Percentiles rank a stretch among this genome's conserved stretches.
Evolutionary conservation across 2,113 vertebrate genomes (phyloP).

Genomic region (Meriones unguiculatus): DNA sequence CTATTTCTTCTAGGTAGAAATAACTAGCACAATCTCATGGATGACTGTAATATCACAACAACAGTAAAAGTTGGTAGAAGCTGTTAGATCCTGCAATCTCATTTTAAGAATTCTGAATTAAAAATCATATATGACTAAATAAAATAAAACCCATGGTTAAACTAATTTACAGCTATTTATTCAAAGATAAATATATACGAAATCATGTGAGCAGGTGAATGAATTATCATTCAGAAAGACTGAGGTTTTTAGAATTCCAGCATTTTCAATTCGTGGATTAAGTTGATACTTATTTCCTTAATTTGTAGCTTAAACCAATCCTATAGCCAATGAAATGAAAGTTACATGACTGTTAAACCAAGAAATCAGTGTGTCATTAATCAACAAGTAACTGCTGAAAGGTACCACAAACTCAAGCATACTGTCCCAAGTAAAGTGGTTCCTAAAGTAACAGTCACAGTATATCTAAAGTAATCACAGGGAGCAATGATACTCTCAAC

Average conservation of each 20-base stretch:
- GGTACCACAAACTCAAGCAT: neutral
- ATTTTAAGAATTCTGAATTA: constrained; percentile 33
- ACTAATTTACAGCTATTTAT: neutral
- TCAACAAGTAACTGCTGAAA: constrained; percentile 33
- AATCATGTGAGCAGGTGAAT: neutral
- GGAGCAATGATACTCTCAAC: neutral
- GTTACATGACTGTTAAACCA: neutral
- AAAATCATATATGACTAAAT: constrained; percentile 46
- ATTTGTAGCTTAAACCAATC: constrained; percentile 18
- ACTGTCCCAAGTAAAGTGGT: neutral
- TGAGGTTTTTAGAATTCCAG: neutral
- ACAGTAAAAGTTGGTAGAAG: neutral
- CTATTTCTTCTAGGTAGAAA: neutral
- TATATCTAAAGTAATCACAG: neutral
- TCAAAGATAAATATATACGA: neutral
- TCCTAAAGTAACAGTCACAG: constrained; percentile 14
- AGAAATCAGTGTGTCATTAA: neutral
- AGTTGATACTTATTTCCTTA: constrained; percentile 12
- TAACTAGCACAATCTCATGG: neutral
- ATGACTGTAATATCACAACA: too few relatives aligned
- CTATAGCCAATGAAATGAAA: neutral
- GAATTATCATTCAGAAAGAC: constrained; percentile 5
- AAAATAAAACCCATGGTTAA: constrained; percentile 41
- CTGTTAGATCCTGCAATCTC: neutral
- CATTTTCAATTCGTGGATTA: neutral